Evolutionary conservation across 2,113 vertebrate genomes (phyloP).

Genomic region (Cynoglossus semilaevis): DNA sequence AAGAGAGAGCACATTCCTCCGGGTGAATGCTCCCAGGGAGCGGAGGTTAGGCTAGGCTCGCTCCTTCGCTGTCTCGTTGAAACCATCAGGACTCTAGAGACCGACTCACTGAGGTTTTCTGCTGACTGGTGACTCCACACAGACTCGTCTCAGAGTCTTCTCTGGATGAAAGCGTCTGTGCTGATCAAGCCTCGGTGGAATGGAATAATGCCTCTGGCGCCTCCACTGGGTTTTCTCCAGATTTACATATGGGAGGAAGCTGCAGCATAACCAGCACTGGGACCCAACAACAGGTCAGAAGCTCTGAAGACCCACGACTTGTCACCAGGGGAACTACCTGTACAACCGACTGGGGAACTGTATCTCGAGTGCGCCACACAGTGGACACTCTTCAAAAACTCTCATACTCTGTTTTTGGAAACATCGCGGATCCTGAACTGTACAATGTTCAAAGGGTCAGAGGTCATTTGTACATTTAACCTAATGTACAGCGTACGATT

Average conservation of each 20-base stretch:
- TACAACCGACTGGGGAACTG: too few species aligned
- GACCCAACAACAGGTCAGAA: neutral
- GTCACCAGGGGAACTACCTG: too few species aligned
- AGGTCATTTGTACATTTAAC: too few species aligned
- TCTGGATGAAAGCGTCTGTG: slow-evolving; percentile 23
- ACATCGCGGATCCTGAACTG: too few species aligned
- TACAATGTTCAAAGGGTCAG: too few species aligned
- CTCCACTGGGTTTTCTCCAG: slow-evolving; percentile 13
- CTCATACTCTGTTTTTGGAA: too few species aligned
- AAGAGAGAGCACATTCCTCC: slow-evolving; percentile 43
- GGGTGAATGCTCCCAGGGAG: slow-evolving; percentile 27
- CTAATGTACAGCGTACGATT: too few species aligned
- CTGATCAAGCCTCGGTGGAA: neutral
- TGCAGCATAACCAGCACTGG: neutral
- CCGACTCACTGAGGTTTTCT: slow-evolving; percentile 39
- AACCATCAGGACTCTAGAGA: slow-evolving; percentile 29
- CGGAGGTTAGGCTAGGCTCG: slow-evolving; percentile 3
- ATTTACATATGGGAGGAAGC: slow-evolving; percentile 11
- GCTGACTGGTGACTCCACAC: slow-evolving; percentile 29
- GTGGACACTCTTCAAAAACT: too few species aligned
- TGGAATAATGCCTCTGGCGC: neutral
- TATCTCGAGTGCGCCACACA: neutral
- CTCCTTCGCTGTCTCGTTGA: slow-evolving; percentile 14
- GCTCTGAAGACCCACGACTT: too few species aligned
- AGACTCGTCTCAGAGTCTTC: slow-evolving; percentile 18